These are phyloP conservation scores for Gobio gobio DNA, from an alignment of 2,113 vertebrate genomes.

Conservation along the genomic window DNA sequence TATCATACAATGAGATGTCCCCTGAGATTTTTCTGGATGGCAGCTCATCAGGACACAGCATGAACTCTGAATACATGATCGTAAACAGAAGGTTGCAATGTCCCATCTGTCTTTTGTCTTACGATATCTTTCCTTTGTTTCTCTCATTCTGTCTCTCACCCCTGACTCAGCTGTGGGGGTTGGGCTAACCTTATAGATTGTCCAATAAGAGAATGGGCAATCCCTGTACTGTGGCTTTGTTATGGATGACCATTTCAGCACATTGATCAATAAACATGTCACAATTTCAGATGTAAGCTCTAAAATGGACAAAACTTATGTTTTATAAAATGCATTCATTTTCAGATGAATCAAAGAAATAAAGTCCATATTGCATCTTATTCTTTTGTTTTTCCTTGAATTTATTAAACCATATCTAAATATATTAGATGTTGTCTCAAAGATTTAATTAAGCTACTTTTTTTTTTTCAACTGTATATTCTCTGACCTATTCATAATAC, in stretches of 20 bases:
- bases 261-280: not conserved
- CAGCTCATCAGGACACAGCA: slow-evolving; percentile 15
- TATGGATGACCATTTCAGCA: not conserved
- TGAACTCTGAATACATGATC: not conserved
- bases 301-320: too few relatives aligned
- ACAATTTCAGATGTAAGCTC: too few relatives aligned
- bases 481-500: too few relatives aligned
- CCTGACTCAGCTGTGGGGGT: not conserved
- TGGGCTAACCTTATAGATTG: not conserved
- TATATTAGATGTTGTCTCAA: too few relatives aligned
- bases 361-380: too few relatives aligned
- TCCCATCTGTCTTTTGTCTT: slow-evolving; percentile 18
- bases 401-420: too few relatives aligned
- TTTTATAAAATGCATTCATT: too few relatives aligned
- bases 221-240: not conserved
- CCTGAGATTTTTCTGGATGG: slow-evolving; percentile 28
- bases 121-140: not conserved
- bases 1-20: not conserved
- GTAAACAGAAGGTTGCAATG: slow-evolving; percentile 8
- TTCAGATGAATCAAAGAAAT: too few relatives aligned
- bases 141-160: not conserved
- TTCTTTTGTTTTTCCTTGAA: too few relatives aligned
- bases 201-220: not conserved
- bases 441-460: too few relatives aligned
- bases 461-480: too few relatives aligned